Conservation (phyloP, 2,797 vertebrate genomes). For the Rhincodon typus region DNA sequence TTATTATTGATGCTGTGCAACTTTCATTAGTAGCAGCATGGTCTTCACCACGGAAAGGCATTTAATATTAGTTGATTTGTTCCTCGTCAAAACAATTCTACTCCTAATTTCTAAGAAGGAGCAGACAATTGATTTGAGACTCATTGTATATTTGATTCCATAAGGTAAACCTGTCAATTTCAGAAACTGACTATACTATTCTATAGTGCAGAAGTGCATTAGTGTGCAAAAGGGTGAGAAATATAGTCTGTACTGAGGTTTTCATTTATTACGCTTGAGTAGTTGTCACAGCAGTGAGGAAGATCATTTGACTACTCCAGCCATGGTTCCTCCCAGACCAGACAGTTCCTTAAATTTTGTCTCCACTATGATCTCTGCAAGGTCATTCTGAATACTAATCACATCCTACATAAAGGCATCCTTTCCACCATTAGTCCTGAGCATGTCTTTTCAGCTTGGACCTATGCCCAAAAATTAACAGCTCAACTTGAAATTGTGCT, state of each 20-base stretch:
- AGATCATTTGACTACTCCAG: background rate
- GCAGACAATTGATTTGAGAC: background rate
- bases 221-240: background rate
- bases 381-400: background rate
- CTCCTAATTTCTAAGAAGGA: background rate
- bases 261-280: background rate
- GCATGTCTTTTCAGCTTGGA: background rate
- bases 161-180: background rate
- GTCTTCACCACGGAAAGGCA: background rate
- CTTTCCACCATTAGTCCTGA: background rate
- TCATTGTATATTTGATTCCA: background rate
- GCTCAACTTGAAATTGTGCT: background rate
- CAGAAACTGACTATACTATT: background rate
- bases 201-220: background rate
- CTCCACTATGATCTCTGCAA: background rate
- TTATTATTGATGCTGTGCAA: background rate
- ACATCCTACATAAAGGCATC: background rate
- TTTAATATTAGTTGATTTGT: background rate
- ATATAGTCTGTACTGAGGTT: background rate
- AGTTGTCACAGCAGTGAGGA: background rate
- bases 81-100: background rate
- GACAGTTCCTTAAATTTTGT: background rate
- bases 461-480: background rate
- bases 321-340: background rate
- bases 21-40: background rate